These are phyloP conservation scores for Cebidichthys violaceus DNA, from an alignment of 2,113 vertebrate genomes.

Conservation along the genomic window DNA sequence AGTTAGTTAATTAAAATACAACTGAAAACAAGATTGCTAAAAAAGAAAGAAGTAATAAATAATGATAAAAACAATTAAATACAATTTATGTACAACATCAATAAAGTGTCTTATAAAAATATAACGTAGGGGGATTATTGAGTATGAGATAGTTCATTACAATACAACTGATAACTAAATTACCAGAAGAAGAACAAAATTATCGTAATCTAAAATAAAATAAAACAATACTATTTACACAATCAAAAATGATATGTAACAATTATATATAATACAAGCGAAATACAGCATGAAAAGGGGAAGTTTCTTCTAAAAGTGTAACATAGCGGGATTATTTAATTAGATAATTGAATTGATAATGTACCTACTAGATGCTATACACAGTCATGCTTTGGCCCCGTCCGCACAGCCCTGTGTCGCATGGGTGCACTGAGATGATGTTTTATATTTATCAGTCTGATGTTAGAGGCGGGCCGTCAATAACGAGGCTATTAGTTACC, in stretches of 20 bases:
- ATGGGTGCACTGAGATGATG: neutral
- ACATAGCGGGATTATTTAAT: neutral
- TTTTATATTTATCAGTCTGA: neutral
- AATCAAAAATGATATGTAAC: too few species aligned
- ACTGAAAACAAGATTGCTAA: too few species aligned
- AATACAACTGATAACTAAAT: neutral
- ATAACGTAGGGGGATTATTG: neutral
- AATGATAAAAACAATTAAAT: neutral
- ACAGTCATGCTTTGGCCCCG: neutral
- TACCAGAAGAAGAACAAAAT: too few species aligned
- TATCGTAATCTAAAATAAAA: neutral
- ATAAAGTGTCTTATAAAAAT: too few species aligned
- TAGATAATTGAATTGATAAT: neutral
- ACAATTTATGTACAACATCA: too few species aligned
- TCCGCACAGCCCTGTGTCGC: neutral
- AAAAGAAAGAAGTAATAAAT: neutral
- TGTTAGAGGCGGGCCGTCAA: neutral
- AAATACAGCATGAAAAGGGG: too few species aligned
- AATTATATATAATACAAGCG: too few species aligned
- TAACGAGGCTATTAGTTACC: slow-evolving; percentile 18
- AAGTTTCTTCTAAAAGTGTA: too few species aligned
- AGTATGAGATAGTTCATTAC: too few species aligned
- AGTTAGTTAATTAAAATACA: neutral
- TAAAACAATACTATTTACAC: neutral
- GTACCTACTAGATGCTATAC: neutral